Evolutionary conservation across 2,113 vertebrate genomes (phyloP).

Genomic region (Columba livia): DNA sequence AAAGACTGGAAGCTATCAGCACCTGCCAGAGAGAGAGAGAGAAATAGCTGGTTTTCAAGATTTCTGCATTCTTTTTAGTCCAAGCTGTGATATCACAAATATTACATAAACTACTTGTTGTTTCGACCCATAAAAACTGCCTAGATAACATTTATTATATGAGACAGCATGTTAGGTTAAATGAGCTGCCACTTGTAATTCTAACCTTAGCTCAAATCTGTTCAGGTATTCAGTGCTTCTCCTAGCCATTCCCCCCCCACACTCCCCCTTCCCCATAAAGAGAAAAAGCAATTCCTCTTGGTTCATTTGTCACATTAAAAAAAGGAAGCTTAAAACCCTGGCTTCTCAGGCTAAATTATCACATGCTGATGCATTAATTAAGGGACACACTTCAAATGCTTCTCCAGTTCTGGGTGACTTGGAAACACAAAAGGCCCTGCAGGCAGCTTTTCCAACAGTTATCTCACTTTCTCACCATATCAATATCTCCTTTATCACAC

Average conservation of each 20-base stretch:
- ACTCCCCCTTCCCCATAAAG: neutral
- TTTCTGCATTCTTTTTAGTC: neutral
- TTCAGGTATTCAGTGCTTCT: neutral
- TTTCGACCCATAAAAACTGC: neutral
- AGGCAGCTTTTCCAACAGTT: slow-evolving; percentile 26
- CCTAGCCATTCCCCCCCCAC: neutral
- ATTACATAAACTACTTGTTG: neutral
- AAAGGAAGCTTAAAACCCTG: neutral
- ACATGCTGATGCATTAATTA: slow-evolving; percentile 41
- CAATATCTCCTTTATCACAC: slow-evolving; percentile 19
- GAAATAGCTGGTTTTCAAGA: neutral
- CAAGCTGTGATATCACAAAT: neutral
- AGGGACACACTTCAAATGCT: neutral
- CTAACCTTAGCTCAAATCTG: neutral
- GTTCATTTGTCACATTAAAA: neutral
- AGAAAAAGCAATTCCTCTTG: neutral
- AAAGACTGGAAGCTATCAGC: neutral
- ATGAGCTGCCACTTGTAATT: neutral
- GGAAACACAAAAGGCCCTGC: neutral
- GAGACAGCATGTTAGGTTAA: neutral
- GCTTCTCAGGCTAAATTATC: slow-evolving; percentile 6
- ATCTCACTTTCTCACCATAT: slow-evolving; percentile 51
- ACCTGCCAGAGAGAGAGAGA: neutral
- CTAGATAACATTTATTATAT: neutral
- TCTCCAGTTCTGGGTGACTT: neutral